A percentile compares a stretch with the other conserved stretches of the same genome.
Evolutionary conservation across 1,140 invertebrate species (phyloP).

Genomic region (Microplitis mediator): DNA sequence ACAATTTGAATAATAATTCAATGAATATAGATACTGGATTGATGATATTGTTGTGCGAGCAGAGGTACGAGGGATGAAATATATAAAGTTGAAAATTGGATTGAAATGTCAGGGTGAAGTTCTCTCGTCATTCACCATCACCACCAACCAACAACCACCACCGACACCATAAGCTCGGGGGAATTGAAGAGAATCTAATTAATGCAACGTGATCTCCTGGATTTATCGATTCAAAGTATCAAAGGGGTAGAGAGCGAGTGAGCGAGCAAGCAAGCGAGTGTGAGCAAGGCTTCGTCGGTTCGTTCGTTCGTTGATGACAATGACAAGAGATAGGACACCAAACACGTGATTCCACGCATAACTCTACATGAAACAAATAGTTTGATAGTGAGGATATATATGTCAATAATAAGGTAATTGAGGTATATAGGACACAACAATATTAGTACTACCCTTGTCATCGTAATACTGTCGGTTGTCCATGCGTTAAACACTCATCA

Average conservation of each 20-base stretch:
- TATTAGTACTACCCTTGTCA: neutral
- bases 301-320: neutral
- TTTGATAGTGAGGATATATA: no score
- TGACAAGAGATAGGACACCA: no score
- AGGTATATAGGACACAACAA: neutral
- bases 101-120: neutral
- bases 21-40: neutral
- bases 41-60: neutral
- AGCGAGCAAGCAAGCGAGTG: neutral
- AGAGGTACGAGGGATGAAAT: neutral
- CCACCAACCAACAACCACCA: neutral
- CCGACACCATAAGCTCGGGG: neutral
- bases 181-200: neutral
- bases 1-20: neutral
- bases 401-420: no score
- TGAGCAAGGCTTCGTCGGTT: conserved; percentile 6
- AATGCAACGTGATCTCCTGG: conserved; percentile 1
- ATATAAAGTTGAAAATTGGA: neutral
- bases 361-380: neutral
- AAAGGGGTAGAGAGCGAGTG: neutral
- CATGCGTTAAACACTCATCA: neutral
- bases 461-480: neutral
- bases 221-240: conserved; percentile 15
- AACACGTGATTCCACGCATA: no score
- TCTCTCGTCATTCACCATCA: neutral